Percentiles rank a stretch among this genome's conserved stretches.
Evolutionary conservation across 2,888 invertebrate species (phyloP).

Genomic region (Macaria notata): DNA sequence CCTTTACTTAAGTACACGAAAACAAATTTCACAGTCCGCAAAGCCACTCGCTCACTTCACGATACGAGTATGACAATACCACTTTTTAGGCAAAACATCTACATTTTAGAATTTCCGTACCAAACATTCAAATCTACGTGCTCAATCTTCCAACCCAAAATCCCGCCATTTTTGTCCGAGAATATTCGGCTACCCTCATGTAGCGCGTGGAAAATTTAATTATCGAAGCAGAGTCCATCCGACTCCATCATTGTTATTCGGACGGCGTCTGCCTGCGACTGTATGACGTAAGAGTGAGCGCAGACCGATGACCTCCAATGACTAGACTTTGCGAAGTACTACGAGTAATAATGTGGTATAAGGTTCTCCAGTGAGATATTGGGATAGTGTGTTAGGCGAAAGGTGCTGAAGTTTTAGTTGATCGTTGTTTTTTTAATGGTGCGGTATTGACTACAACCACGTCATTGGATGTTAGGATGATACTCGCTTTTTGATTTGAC

Average conservation of each 20-base stretch:
- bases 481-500: no score
- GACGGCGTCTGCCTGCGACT: constrained; percentile 64
- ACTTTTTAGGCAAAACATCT: no score
- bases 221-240: constrained; percentile 60
- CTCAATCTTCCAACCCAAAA: constrained; percentile 3
- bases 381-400: neutral
- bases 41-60: no score
- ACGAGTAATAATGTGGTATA: neutral
- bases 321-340: constrained; percentile 37
- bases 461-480: no score
- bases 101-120: no score
- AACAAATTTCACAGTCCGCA: no score
- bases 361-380: constrained; percentile 9
- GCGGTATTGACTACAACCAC: no score
- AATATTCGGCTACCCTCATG: constrained; percentile 55
- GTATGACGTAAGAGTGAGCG: constrained; percentile 68
- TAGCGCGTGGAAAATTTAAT: constrained; percentile 75
- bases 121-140: neutral
- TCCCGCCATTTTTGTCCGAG: constrained; percentile 17
- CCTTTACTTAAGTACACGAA: no score
- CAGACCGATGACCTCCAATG: constrained; percentile 71
- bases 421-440: no score
- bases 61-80: no score
- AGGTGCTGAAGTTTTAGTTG: neutral
- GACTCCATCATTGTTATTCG: constrained; percentile 72